Percentiles rank a stretch among this genome's conserved stretches.
phyloP scores from a whole-genome alignment of 2,888 invertebrate species.

The Calameuta idolon region DNA sequence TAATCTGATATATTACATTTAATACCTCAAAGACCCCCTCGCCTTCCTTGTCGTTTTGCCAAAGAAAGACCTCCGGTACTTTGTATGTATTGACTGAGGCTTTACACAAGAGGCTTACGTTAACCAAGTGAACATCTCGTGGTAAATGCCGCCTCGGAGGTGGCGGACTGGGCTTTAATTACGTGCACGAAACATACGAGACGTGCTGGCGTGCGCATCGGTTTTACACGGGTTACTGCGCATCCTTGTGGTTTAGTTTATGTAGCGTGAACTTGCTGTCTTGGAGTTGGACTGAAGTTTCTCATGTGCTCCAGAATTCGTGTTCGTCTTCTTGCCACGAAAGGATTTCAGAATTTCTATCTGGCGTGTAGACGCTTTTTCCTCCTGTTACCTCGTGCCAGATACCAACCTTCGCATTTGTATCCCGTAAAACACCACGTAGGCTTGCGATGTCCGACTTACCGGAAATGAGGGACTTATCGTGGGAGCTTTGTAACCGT shows the following conservation, averaged over 20 bases:
- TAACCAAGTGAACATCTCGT: not conserved
- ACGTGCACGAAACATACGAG: conserved; percentile 46
- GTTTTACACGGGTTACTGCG: conserved; percentile 21
- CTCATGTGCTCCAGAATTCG: not conserved
- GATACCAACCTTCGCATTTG: not conserved
- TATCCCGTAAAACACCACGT: not conserved
- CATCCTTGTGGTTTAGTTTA: conserved; percentile 26
- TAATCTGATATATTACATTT: not conserved
- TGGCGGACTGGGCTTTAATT: conserved; percentile 43
- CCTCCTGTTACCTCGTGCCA: not conserved
- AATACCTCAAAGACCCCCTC: not conserved
- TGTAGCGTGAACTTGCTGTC: conserved; percentile 27
- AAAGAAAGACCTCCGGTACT: not conserved
- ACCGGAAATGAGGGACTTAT: not conserved
- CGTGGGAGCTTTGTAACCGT: not conserved
- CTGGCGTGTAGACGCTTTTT: not conserved
- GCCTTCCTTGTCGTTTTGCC: not conserved
- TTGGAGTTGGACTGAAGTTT: not conserved
- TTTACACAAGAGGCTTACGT: not conserved
- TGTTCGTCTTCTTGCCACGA: not conserved
- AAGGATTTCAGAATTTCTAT: not conserved
- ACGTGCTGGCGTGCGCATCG: conserved; percentile 36
- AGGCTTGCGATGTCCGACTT: not conserved
- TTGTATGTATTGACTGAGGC: not conserved
- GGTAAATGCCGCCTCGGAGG: conserved; percentile 5